phyloP scores from a whole-genome alignment of 2,888 invertebrate species.

The Hymenopus coronatus region DNA sequence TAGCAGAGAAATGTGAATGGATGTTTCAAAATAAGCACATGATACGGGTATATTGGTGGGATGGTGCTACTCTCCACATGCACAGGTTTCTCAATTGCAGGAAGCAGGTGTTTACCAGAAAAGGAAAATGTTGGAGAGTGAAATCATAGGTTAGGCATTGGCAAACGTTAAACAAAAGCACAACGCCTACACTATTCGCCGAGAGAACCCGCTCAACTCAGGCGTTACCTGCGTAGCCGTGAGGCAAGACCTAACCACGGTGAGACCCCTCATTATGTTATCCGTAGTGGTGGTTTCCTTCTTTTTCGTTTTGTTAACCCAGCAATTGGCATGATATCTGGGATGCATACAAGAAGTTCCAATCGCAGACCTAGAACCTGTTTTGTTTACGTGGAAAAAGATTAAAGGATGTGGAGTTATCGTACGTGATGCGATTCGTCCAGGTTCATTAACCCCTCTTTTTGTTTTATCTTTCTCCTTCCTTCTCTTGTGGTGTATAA shows the following conservation, averaged over 20 bases:
- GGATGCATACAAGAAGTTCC: not conserved
- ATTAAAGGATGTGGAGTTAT: not conserved
- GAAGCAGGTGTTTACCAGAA: not conserved
- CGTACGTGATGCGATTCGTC: not conserved
- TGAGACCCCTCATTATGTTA: not conserved
- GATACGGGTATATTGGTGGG: too few relatives aligned
- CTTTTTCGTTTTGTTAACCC: not conserved
- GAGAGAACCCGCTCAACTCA: not conserved
- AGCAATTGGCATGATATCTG: not conserved
- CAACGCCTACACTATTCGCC: not conserved
- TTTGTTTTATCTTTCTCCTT: not conserved
- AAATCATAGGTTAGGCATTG: not conserved
- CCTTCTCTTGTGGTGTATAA: not conserved
- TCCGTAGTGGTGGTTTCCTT: not conserved
- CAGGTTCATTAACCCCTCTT: not conserved
- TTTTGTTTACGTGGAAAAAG: not conserved
- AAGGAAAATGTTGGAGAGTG: not conserved
- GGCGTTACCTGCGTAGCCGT: not conserved
- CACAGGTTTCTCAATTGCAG: not conserved
- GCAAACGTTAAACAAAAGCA: not conserved
- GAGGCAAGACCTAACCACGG: not conserved
- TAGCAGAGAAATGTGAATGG: too few relatives aligned
- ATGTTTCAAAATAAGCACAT: too few relatives aligned
- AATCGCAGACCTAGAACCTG: not conserved
- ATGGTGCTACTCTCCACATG: not conserved